Percentiles rank a stretch among this genome's conserved stretches.
These are phyloP conservation scores for Bufotes viridis DNA, from an alignment of 2,797 vertebrate genomes.

Conservation along the genomic window DNA sequence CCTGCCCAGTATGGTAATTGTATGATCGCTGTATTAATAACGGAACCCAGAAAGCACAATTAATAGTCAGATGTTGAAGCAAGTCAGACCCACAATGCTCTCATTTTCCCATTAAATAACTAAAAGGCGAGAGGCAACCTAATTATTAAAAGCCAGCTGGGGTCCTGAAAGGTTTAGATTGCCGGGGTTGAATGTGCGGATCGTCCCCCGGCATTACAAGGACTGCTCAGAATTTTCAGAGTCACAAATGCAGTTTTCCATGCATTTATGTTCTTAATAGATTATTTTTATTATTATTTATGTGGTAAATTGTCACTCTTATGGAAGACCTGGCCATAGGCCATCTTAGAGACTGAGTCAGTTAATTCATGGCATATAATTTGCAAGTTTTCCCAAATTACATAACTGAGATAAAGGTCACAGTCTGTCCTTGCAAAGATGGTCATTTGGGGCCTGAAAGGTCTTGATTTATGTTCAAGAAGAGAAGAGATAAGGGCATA, in stretches of 20 bases:
- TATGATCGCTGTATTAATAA: constrained; percentile 66
- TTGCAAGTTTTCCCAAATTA: not conserved
- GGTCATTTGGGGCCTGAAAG: not conserved
- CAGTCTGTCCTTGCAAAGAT: too few species aligned
- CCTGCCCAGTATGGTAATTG: constrained; percentile 58
- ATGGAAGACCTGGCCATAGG: too few species aligned
- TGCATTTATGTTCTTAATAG: not conserved
- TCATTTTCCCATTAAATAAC: constrained; percentile 66
- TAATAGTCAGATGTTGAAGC: constrained; percentile 64
- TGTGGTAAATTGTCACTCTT: too few species aligned
- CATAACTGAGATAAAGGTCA: not conserved
- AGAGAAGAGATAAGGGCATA: too few species aligned
- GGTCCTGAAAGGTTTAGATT: constrained; percentile 45
- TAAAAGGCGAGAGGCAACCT: constrained; percentile 59
- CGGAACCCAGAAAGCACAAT: constrained; percentile 62
- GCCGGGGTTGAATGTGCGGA: not conserved
- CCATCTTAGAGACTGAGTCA: not conserved
- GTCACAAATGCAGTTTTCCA: not conserved
- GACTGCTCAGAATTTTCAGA: not conserved
- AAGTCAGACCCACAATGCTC: constrained; percentile 51
- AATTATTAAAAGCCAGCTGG: constrained; percentile 63
- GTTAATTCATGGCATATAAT: not conserved
- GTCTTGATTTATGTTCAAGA: too few species aligned
- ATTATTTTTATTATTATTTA: not conserved
- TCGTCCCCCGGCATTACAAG: not conserved